These are phyloP conservation scores for Polietes domitor DNA, from an alignment of 2,888 invertebrate species.

Conservation along the genomic window DNA sequence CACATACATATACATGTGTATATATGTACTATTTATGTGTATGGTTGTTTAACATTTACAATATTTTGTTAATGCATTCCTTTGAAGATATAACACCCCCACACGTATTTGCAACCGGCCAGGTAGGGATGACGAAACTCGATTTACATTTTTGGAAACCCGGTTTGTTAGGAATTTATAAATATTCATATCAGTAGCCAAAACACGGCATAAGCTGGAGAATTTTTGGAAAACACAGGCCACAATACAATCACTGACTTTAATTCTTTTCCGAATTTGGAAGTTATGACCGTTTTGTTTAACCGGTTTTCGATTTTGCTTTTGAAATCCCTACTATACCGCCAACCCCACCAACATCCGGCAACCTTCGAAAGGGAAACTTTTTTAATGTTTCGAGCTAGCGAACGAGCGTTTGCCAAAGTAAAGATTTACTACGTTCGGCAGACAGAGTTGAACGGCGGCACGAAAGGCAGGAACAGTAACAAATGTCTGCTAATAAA, in stretches of 20 bases:
- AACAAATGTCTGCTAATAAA: conserved; percentile 46
- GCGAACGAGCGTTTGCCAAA: conserved; percentile 34
- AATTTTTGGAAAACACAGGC: too few relatives aligned
- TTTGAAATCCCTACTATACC: not conserved
- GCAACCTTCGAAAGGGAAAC: conserved; percentile 7
- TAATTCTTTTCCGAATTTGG: too few relatives aligned
- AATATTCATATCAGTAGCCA: too few relatives aligned
- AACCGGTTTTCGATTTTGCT: not conserved
- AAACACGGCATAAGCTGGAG: too few relatives aligned
- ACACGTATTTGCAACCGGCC: not conserved
- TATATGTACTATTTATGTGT: not conserved
- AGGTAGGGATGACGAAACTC: not conserved
- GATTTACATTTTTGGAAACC: too few relatives aligned
- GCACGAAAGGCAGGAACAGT: not conserved
- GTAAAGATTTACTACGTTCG: conserved; percentile 42
- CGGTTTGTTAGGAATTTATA: too few relatives aligned
- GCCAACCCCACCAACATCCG: not conserved
- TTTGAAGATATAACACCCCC: not conserved
- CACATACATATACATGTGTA: not conserved
- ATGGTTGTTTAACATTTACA: conserved; percentile 16
- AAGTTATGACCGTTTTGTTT: too few relatives aligned
- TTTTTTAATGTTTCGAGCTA: conserved; percentile 48
- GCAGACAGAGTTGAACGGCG: not conserved
- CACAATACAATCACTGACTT: too few relatives aligned
- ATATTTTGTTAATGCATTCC: conserved; percentile 38